Evolutionary conservation across 92 coral and sea anemone species (phyloP), one percentile per base, ranked within the genome.

Genomic region (Meandrina meandrites): DNA sequence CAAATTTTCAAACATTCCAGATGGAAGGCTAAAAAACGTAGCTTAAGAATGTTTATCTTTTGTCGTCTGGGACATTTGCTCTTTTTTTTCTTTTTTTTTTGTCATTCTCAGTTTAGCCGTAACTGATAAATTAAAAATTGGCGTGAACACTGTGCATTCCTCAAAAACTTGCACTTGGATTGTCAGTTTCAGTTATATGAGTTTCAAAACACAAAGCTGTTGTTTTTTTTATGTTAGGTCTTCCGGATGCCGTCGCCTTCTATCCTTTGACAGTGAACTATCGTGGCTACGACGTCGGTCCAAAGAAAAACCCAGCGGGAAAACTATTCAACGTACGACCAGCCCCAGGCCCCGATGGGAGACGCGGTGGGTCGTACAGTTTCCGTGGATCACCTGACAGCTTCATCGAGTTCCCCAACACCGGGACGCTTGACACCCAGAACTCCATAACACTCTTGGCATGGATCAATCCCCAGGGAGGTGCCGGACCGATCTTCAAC

Each of bases 201-300:
- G 30, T 60, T 60, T 60, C 30, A 6, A 60, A 60, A 12, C 24
- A 8, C 68, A 9, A 66, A 66, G 34, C 4, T 28, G 34, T 9
- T 15, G 17, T 66, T 66, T 27, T 0, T 28, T 28, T 27, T 66
- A 27, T 30, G 35, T 9, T 75, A 94, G 98, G 89, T 8, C 90
- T 94, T 30, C 95, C 98, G 1, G 86, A 91, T 79, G 94, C 98
- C 16, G 92, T 90, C 14, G 98, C 98, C 5, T 89, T 94, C 83
- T 94, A 94, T 74, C 98, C 98, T 4, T 80, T 94, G 35, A 90
- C 93, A 64, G 72, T 86, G 24, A 76, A 81, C 17, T 91, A 92
- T 75, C 80, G 88, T 24, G 95, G 92, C 13, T 69, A 88, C 48
- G 95, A 93, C 37, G 86, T 92, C 68, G 93, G 94, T 36, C 89